Conservation (phyloP, 2,888 invertebrate species). For the Junonia oenone region DNA sequence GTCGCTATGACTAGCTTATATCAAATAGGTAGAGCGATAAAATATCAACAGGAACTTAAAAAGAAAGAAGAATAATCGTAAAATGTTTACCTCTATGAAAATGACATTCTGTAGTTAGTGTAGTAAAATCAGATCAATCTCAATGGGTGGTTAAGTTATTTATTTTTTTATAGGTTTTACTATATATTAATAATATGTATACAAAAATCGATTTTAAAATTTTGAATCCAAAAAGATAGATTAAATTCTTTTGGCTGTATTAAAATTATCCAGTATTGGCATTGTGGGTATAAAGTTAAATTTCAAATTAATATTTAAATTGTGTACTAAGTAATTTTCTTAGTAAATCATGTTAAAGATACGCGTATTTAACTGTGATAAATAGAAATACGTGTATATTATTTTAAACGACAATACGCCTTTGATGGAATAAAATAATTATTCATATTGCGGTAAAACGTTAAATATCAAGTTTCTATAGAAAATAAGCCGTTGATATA, state of each 20-base stretch:
- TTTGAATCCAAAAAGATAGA: too few species aligned
- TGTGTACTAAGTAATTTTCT: not conserved
- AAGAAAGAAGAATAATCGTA: conserved; percentile 12
- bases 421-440: not conserved
- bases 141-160: conserved; percentile 7
- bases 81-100: not conserved
- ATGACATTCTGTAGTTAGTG: conserved; percentile 13
- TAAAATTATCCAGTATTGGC: not conserved
- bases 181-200: not conserved
- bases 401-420: not conserved
- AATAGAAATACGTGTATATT: conserved; percentile 9
- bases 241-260: not conserved
- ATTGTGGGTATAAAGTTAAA: not conserved
- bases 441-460: not conserved
- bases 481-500: too few species aligned
- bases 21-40: conserved; percentile 87
- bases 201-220: not conserved
- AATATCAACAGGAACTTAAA: conserved; percentile 42
- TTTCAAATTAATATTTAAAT: not conserved
- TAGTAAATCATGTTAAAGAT: not conserved
- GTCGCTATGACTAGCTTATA: conserved; percentile 93
- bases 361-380: conserved; percentile 22
- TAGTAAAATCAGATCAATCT: not conserved
- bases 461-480: not conserved
- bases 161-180: conserved; percentile 13